A percentile compares a stretch with the other conserved stretches of the same genome.
Evolutionary conservation across 92 coral and sea anemone species (phyloP).

Genomic region (Heliopora coerulea): DNA sequence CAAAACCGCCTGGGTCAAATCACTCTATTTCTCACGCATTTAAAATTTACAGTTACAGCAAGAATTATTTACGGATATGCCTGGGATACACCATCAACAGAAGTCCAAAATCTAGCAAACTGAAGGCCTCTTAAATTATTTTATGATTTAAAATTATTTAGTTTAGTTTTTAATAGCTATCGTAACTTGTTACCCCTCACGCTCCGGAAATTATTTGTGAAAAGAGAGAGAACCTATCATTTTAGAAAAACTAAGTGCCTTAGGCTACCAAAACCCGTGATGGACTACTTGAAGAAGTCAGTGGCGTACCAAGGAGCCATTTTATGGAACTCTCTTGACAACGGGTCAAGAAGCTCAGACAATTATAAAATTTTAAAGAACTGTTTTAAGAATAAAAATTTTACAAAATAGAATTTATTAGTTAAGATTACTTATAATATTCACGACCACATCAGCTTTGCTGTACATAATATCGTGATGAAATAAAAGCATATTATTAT

Average conservation of each 20-base stretch:
- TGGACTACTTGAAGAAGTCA: constrained; percentile 8
- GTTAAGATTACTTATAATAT: no score
- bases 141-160: neutral
- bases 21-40: no score
- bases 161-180: neutral
- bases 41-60: no score
- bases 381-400: neutral
- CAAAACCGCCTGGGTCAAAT: no score
- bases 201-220: neutral
- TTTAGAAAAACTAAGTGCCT: constrained; percentile 10
- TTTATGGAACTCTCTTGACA: constrained; percentile 21
- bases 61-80: constrained; percentile 15
- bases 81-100: constrained; percentile 18
- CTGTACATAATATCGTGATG: no score
- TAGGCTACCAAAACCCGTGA: constrained; percentile 11
- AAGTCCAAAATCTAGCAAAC: no score
- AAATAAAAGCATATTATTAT: no score
- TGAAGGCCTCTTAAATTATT: no score
- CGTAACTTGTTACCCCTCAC: neutral
- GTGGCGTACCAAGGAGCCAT: neutral
- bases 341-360: constrained; percentile 1
- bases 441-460: no score
- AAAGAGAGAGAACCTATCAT: neutral
- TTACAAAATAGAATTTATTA: neutral
- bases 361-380: neutral